Evolutionary conservation across 2,113 vertebrate genomes (phyloP).

Genomic region (Mirza zaza): DNA sequence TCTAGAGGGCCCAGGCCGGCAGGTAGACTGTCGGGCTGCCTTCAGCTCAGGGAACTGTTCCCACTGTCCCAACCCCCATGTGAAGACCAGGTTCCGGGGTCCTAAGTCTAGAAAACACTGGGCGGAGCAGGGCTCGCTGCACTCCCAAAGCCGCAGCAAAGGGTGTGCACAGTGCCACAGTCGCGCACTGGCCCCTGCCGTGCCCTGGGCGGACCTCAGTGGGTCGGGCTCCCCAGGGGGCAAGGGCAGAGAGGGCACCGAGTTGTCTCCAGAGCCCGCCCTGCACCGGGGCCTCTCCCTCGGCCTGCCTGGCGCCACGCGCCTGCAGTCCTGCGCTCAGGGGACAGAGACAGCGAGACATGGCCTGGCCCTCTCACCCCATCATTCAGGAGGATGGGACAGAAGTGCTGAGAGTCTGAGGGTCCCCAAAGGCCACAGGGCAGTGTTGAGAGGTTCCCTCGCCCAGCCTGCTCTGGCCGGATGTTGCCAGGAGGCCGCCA

Average conservation of each 20-base stretch:
- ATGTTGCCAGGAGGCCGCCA: neutral
- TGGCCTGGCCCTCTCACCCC: neutral
- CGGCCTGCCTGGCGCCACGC: neutral
- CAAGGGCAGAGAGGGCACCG: too few species aligned
- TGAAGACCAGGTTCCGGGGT: neutral
- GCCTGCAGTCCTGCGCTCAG: neutral
- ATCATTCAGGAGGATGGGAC: neutral
- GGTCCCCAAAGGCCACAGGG: neutral
- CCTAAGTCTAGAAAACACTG: neutral
- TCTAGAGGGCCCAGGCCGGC: neutral
- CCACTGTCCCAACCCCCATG: neutral
- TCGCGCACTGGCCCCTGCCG: neutral
- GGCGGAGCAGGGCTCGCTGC: too few species aligned
- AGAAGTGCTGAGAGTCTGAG: neutral
- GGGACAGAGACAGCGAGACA: rapidly evolving
- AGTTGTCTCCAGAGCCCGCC: neutral
- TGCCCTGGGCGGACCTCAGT: neutral
- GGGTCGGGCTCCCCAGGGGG: neutral
- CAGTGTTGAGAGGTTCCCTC: neutral
- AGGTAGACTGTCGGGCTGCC: neutral
- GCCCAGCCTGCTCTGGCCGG: neutral
- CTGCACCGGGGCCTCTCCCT: neutral
- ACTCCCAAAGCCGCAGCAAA: neutral
- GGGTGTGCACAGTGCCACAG: rapidly evolving
- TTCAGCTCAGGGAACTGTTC: neutral